phyloP scores from a whole-genome alignment of 2,797 vertebrate genomes.

The Chiroxiphia lanceolata region DNA sequence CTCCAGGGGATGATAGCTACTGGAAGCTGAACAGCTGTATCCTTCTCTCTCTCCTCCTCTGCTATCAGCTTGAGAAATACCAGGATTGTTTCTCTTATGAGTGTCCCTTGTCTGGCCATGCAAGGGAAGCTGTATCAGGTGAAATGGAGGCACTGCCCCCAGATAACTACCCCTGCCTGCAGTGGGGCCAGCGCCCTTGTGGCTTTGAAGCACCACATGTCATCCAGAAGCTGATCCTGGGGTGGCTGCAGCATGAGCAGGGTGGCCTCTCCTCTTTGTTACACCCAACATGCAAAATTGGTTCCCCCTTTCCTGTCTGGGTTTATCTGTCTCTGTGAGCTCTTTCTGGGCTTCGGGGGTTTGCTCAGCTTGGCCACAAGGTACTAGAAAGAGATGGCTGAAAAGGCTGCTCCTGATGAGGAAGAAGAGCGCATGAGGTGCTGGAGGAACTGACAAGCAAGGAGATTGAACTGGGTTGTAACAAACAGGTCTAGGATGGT shows the following conservation, averaged over 20 bases:
- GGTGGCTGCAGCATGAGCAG: neutral
- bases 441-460: neutral
- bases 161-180: neutral
- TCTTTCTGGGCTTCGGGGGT: neutral
- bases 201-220: neutral
- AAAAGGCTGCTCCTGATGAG: neutral
- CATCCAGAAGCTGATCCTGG: neutral
- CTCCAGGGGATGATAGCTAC: neutral
- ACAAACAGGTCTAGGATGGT: neutral
- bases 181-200: neutral
- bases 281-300: neutral
- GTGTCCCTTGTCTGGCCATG: neutral
- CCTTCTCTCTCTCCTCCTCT: neutral
- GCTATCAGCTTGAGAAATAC: conserved; percentile 22
- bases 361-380: neutral
- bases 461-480: neutral
- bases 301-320: neutral
- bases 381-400: neutral
- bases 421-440: neutral
- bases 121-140: neutral
- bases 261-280: neutral
- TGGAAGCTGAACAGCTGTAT: conserved; percentile 6
- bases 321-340: neutral
- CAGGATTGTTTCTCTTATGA: neutral
- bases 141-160: neutral